Percentiles rank a stretch among this genome's conserved stretches.
Conservation (phyloP, 2,113 vertebrate genomes). For the Eclectus roratus region DNA sequence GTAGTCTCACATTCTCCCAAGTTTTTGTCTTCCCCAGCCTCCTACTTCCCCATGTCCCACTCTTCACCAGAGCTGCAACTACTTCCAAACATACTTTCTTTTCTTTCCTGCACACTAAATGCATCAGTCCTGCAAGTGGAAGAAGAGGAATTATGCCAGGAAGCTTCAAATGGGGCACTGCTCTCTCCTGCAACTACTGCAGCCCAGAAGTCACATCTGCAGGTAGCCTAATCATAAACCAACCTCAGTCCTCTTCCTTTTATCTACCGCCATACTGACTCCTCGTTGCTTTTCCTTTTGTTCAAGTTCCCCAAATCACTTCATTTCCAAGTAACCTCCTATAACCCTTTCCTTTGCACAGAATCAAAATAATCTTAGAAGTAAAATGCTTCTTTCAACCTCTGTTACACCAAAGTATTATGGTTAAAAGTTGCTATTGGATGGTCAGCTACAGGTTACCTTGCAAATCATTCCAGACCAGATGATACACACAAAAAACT, state of each 20-base stretch:
- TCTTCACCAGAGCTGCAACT: background rate
- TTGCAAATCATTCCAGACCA: background rate
- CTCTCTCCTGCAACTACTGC: background rate
- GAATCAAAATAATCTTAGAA: background rate
- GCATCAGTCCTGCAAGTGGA: background rate
- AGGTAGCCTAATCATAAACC: background rate
- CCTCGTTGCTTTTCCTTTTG: background rate
- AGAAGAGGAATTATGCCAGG: background rate
- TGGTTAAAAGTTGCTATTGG: background rate
- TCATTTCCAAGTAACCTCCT: background rate
- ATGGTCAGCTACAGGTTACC: background rate
- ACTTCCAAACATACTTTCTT: background rate
- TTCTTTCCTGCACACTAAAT: background rate
- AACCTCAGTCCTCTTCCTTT: background rate
- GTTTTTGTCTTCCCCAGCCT: background rate
- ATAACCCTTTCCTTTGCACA: background rate
- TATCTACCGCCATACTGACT: background rate
- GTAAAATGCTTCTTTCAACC: background rate
- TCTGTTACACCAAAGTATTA: background rate
- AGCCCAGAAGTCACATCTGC: background rate
- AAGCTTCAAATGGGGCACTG: background rate
- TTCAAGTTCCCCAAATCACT: background rate
- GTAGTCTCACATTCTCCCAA: accelerated
- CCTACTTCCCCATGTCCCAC: background rate
- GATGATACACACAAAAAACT: background rate